Conservation (phyloP, 2,113 vertebrate species). For the Nothoprocta pentlandii region DNA sequence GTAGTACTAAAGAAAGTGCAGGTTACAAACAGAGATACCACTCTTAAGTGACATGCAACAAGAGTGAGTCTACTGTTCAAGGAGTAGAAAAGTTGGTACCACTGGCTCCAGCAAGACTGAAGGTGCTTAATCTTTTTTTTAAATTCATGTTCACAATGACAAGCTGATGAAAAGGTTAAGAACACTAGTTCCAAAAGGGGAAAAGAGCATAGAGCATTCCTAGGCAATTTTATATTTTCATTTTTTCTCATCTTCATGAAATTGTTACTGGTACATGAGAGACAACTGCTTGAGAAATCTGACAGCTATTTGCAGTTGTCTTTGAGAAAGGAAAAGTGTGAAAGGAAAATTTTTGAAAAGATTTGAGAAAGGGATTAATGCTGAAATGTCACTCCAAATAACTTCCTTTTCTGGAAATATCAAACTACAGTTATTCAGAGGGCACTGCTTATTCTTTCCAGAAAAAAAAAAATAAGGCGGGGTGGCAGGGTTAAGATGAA, state of each 20-base stretch:
- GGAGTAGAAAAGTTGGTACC: not conserved
- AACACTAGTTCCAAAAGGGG: not conserved
- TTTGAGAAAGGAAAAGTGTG: not conserved
- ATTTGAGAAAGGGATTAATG: not conserved
- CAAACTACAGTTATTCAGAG: not conserved
- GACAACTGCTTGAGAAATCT: not conserved
- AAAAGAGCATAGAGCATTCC: not conserved
- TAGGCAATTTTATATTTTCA: not conserved
- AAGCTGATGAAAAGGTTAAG: not conserved
- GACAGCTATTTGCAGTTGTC: not conserved
- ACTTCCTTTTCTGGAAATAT: not conserved
- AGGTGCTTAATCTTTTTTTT: not conserved
- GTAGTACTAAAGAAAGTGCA: not conserved
- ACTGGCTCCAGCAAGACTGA: not conserved
- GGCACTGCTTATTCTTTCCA: not conserved
- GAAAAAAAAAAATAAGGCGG: not conserved
- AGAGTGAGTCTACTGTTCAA: not conserved
- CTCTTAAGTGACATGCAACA: not conserved
- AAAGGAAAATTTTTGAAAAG: not conserved
- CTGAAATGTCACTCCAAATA: not conserved
- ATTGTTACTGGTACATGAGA: not conserved
- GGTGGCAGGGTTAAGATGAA: not conserved
- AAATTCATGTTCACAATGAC: not conserved
- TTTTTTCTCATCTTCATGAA: not conserved
- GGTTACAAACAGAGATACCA: not conserved